Base-by-base conservation (phyloP, 2,797 vertebrate genomes). In the Sebastes hubbsi region DNA sequence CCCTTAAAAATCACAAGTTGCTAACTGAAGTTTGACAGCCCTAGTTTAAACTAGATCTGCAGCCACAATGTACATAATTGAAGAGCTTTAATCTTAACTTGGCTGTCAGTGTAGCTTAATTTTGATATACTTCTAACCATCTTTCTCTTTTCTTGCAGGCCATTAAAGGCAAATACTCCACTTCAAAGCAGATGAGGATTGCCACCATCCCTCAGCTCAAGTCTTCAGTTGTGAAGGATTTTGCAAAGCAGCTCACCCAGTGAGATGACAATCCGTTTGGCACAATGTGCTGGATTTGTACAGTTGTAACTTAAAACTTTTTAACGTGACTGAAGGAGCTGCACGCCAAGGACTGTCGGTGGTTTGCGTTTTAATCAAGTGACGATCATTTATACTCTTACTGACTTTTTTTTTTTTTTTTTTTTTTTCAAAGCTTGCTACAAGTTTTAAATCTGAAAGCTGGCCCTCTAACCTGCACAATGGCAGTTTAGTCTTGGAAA, bases 141-240 rank as follows among this genome's bases (percentile, higher is more conserved):
- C 2, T 58, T 8, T 34, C 14, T 55, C 2, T 30, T 16, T 78
- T 81, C 7, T 91, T 91, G 0, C 88, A 98, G 97, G 91, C 96
- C 1, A 79, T 98, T 25, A 97, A 96, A 87, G 96, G 92, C 1
- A 99, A 99, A 75, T 98, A 97, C 16, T 89, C 96, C 0, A 93
- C 92, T 12, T 95, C 88, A 1, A 96, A 94, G 34, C 85, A 95
- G 24, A 85, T 90, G 82, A 95, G 87, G 82, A 96, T 97, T 77
- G 97, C 96, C 27, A 81, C 70, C 3, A 83, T 92, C 72, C n/a
- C 94, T 1, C 93, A 96, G 49, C 95, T 97, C 0, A 94, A 96
- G 10, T 96, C 95, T 5, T 65, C 92, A 0, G 0, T 95, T 1
- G 70, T 97, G 64, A 91, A 94, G 64, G 87, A 96, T 25, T 84